Evolutionary conservation across 2,797 vertebrate genomes (phyloP).

Genomic region (Silurus lanzhouensis): DNA sequence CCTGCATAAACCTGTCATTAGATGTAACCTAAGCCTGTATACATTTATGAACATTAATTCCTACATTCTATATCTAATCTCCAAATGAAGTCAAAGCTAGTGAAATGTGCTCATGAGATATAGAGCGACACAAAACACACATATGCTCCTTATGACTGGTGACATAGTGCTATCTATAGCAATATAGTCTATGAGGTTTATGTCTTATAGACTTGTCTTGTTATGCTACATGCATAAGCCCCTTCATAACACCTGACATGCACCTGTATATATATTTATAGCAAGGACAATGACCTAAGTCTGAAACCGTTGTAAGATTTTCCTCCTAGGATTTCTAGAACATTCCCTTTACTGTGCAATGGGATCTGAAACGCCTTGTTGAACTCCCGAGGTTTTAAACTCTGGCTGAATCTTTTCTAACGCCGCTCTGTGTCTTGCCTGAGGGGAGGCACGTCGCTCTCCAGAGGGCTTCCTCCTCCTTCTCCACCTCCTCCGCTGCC

Average conservation of each 20-base stretch:
- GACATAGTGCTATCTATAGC: too few relatives aligned
- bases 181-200: too few relatives aligned
- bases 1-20: background rate
- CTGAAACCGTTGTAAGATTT: background rate
- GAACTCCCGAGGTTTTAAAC: conserved; percentile 39
- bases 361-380: conserved; percentile 28
- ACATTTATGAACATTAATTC: background rate
- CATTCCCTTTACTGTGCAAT: conserved; percentile 22
- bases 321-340: background rate
- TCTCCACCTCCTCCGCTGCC: too few relatives aligned
- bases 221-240: background rate
- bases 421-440: conserved; percentile 27
- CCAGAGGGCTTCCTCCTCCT: conserved; percentile 7
- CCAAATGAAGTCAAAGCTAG: background rate
- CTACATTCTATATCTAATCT: background rate
- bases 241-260: background rate
- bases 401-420: conserved; percentile 23
- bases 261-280: background rate
- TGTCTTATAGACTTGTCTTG: too few relatives aligned
- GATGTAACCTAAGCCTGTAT: background rate
- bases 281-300: background rate
- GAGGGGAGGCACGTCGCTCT: conserved; percentile 30
- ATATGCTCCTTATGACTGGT: too few relatives aligned
- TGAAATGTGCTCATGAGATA: too few relatives aligned
- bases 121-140: too few relatives aligned